phyloP scores from a whole-genome alignment of 2,113 vertebrate species.

The Apistogramma diplotaenia region DNA sequence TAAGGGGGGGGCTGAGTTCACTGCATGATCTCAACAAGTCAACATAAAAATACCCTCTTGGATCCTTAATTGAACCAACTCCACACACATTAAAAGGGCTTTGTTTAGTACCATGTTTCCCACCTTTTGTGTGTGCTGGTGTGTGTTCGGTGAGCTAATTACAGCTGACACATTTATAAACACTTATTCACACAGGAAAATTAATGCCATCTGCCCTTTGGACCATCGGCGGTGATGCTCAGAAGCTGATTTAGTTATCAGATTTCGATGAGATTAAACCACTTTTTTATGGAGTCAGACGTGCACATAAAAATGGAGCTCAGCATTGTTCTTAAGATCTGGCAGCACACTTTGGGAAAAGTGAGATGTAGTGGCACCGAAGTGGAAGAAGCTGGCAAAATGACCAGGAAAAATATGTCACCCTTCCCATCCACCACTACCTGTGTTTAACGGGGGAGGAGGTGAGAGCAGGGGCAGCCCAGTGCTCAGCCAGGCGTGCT shows the following conservation, averaged over 20 bases:
- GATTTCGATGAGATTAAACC: slow-evolving; percentile 14
- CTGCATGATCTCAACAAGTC: slow-evolving; percentile 36
- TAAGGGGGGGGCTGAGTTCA: slow-evolving; percentile 49
- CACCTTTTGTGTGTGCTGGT: neutral
- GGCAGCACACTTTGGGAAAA: neutral
- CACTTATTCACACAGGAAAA: neutral
- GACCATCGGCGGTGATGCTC: neutral
- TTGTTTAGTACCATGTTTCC: neutral
- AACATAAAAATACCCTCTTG: slow-evolving; percentile 27
- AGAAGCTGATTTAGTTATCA: slow-evolving; percentile 11
- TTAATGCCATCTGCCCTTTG: slow-evolving; percentile 5
- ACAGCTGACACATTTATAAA: neutral
- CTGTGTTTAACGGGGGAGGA: neutral
- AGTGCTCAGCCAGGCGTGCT: neutral
- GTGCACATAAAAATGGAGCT: slow-evolving; percentile 1
- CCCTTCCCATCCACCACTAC: slow-evolving; percentile 21
- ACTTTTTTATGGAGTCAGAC: neutral
- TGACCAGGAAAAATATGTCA: slow-evolving; percentile 40
- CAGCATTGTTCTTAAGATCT: neutral
- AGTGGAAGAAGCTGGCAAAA: slow-evolving; percentile 24
- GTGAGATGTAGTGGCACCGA: neutral
- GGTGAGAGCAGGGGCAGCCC: neutral
- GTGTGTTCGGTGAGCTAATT: neutral
- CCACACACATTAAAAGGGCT: neutral
- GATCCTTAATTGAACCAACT: neutral